These are phyloP conservation scores for Parazoanthus darwini DNA, from an alignment of 92 coral and sea anemone genomes.

Conservation along the genomic window DNA sequence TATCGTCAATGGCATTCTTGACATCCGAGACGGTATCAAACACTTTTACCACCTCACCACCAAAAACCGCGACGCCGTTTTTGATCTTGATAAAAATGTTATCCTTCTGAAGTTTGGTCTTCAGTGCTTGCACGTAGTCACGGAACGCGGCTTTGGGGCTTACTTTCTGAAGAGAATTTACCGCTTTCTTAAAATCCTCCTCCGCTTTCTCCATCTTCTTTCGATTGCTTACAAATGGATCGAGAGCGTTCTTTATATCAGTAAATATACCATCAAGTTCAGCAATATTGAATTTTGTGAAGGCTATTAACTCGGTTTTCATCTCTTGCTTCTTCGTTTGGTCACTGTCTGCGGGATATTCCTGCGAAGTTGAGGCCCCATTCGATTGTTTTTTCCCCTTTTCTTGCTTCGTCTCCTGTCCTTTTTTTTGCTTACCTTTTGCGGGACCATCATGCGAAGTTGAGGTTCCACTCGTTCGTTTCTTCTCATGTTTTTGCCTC, in stretches of 20 bases:
- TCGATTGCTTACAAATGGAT: constrained; percentile 76
- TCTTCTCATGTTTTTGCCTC: too few species aligned
- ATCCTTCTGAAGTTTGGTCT: constrained; percentile 60
- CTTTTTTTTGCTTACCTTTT: too few species aligned
- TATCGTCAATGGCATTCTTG: constrained; percentile 61
- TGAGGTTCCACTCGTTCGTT: too few species aligned
- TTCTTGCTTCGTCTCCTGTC: too few species aligned
- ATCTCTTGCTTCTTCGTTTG: too few species aligned
- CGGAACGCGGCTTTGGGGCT: constrained; percentile 63
- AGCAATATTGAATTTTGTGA: constrained; percentile 59
- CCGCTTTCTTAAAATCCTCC: constrained; percentile 69
- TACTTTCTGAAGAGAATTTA: constrained; percentile 56
- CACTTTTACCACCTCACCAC: constrained; percentile 55
- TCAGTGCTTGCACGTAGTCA: constrained; percentile 67
- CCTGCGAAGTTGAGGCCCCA: too few species aligned
- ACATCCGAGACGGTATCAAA: constrained; percentile 57
- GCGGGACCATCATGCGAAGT: too few species aligned
- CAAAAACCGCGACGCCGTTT: constrained; percentile 65
- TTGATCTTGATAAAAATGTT: constrained; percentile 78
- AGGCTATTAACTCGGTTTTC: background rate
- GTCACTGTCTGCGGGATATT: too few species aligned
- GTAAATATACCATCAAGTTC: constrained; percentile 71
- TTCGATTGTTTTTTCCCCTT: too few species aligned
- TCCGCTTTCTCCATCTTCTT: constrained; percentile 67
- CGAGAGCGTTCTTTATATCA: constrained; percentile 59